Base-by-base conservation (phyloP, 64 coral and sea anemone species). In the Astreopora myriophthalma region DNA sequence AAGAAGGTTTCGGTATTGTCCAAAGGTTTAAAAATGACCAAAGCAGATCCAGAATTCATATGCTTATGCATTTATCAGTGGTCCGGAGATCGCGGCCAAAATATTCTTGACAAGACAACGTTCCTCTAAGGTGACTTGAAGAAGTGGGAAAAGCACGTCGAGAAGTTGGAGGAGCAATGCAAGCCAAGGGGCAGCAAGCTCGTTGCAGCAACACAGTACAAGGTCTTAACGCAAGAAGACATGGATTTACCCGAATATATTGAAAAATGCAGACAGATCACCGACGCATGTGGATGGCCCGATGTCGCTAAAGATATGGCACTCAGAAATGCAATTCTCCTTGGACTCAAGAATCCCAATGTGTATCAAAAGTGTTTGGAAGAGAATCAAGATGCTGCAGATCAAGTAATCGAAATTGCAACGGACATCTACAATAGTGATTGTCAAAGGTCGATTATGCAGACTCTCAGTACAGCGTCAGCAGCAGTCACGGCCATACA, bases 401-500 rank as follows among this genome's bases (percentile, higher is more conserved):
- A 73, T 1, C 5, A 29, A 29, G 72, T 38, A 34, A 75, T 75
- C 36, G 72, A 75, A 35, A 75, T 75, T 75, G 34, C 19, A 22
- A 75, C 72, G 34, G 72, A 75, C 36, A 39, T 75, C 72, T 42
- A 44, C 37, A 75, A 75, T 24, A 75, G 72, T 11, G 72, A 40
- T 75, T 75, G 72, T 75, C 72, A 75, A 42, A 75, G 36, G 42
- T 40, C 72, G n/a, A 75, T 40, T 75, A 42, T 40, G 72, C 72
- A 75, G 36, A 75, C 72, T 75, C 33, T 39, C 16, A 39, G 35
- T 16, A 75, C 72, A 40, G 72, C 36, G n/a, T 75, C 35, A 4
- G 36, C 72, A 75, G 72, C 35, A 75, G 72, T 20, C 35, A 42
- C 72, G 23, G 72, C 72, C 72, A 75, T 75, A 25, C 70, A 73